These are phyloP conservation scores for Drosophila mayaguana DNA, from an alignment of 2,888 invertebrate genomes.

Conservation along the genomic window DNA sequence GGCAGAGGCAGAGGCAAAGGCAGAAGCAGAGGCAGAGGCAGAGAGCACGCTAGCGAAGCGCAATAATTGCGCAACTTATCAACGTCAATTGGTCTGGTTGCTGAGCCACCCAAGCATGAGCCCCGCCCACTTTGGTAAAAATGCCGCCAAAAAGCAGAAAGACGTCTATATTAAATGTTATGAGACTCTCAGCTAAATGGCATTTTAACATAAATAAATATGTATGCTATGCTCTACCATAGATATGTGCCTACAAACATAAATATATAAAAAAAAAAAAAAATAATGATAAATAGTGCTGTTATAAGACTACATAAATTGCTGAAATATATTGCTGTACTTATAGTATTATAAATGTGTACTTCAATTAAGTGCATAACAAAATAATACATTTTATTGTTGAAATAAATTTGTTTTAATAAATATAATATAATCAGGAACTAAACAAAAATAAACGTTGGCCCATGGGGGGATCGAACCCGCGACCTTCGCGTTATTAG, in stretches of 20 bases:
- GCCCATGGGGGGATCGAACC: constrained; percentile 86
- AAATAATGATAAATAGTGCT: constrained; percentile 3
- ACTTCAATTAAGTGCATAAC: background rate
- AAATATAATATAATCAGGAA: too few relatives aligned
- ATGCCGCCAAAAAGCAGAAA: constrained; percentile 9
- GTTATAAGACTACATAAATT: background rate
- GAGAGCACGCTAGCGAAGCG: constrained; percentile 51
- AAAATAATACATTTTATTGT: background rate
- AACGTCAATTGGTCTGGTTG: constrained; percentile 53
- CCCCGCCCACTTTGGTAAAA: constrained; percentile 17
- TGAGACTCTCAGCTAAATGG: constrained; percentile 40
- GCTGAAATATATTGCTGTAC: background rate
- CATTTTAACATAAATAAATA: constrained; percentile 43
- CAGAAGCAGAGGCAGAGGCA: constrained; percentile 16
- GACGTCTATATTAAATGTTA: constrained; percentile 28
- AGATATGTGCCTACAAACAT: background rate
- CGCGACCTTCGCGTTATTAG: constrained; percentile 86
- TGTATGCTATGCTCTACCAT: background rate
- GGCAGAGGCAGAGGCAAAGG: background rate
- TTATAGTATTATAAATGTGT: background rate
- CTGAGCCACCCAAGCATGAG: background rate
- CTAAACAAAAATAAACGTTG: constrained; percentile 39
- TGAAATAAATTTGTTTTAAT: too few relatives aligned
- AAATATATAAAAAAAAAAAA: constrained; percentile 2
- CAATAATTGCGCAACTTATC: constrained; percentile 68